A percentile compares a stretch with the other conserved stretches of the same genome.
phyloP scores from a whole-genome alignment of 2,888 invertebrate genomes.

The Melinaea menophilus region DNA sequence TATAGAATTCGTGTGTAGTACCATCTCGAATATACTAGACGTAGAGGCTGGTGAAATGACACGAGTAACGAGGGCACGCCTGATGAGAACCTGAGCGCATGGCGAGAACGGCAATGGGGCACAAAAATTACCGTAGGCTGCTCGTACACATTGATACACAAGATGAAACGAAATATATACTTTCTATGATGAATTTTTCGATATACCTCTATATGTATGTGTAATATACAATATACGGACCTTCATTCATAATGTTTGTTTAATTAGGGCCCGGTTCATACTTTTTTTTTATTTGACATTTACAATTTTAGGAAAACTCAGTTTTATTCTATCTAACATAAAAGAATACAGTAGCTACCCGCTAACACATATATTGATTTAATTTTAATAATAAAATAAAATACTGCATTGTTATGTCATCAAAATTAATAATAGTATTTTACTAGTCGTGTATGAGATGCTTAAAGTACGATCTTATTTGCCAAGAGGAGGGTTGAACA shows the following conservation, averaged over 20 bases:
- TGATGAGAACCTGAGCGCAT: constrained; percentile 20
- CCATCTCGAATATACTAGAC: constrained; percentile 17
- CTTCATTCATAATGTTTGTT: neutral
- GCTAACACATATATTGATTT: neutral
- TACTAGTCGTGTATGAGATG: neutral
- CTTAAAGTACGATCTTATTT: constrained; percentile 12
- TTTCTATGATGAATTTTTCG: no score
- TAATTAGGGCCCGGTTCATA: no score
- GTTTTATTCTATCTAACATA: no score
- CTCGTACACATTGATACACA: constrained; percentile 1
- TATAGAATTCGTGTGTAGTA: constrained; percentile 1
- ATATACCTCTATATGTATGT: no score
- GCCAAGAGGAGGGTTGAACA: constrained; percentile 9
- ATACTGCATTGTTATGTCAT: no score
- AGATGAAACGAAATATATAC: no score
- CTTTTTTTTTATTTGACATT: no score
- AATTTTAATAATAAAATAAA: neutral
- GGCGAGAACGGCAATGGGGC: constrained; percentile 20
- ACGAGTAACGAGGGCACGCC: constrained; percentile 11
- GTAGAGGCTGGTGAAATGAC: constrained; percentile 10
- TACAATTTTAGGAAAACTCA: no score
- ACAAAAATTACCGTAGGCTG: constrained; percentile 20
- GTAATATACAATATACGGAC: neutral
- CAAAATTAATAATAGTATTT: neutral
- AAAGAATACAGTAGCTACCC: no score